A percentile compares a stretch with the other conserved stretches of the same genome.
Conservation (phyloP, 1,140 invertebrate genomes). For the Maconellicoccus hirsutus region DNA sequence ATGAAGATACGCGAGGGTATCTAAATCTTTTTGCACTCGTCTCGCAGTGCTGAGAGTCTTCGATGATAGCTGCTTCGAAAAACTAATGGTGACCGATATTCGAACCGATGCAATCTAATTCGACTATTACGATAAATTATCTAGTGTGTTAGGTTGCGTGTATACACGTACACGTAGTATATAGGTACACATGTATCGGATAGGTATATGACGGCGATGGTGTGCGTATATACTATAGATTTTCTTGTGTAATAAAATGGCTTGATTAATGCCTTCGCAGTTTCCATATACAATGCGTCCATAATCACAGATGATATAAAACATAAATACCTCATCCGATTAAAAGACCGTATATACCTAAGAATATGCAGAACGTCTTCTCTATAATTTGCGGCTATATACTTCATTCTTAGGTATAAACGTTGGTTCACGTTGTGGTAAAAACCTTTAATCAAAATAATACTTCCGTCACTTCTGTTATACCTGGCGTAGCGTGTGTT, state of each 20-base stretch:
- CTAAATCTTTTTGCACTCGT: no score
- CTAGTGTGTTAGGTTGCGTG: background rate
- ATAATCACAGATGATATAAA: constrained; percentile 9
- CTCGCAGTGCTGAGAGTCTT: no score
- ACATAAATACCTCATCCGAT: constrained; percentile 2
- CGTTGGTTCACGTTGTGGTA: constrained; percentile 16
- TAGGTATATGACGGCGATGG: background rate
- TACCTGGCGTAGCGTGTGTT: background rate
- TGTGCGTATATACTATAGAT: background rate
- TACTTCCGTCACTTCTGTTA: constrained; percentile 11
- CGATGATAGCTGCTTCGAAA: background rate
- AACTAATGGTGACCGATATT: background rate
- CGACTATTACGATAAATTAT: constrained; percentile 9
- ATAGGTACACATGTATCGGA: no score
- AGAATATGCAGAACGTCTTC: constrained; percentile 14
- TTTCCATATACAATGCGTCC: constrained; percentile 3
- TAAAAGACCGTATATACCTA: background rate
- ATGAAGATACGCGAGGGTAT: no score
- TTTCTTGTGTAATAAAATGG: constrained; percentile 9
- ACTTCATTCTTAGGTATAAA: constrained; percentile 15
- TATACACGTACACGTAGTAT: background rate
- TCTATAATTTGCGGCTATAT: constrained; percentile 18
- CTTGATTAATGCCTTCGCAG: constrained; percentile 3
- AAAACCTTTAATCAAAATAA: constrained; percentile 23
- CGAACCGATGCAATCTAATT: background rate